These are phyloP conservation scores for Drosophila lutescens DNA, from an alignment of 2,888 invertebrate genomes.

Conservation along the genomic window DNA sequence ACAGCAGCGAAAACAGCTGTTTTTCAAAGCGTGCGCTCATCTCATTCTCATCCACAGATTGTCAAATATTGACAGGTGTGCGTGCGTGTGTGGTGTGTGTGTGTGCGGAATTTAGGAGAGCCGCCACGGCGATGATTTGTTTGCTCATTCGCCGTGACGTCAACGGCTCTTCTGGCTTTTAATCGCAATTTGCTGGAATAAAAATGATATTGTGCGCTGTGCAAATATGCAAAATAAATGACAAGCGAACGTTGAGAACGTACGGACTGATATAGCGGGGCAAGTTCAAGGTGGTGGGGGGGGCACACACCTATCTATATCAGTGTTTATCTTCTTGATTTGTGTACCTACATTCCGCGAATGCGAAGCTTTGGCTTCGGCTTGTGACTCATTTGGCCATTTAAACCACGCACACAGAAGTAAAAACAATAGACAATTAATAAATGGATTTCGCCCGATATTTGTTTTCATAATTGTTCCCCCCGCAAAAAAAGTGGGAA, in stretches of 20 bases:
- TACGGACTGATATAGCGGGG: conserved; percentile 26
- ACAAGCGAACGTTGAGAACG: background rate
- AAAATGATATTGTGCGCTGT: conserved; percentile 16
- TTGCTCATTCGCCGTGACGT: conserved; percentile 39
- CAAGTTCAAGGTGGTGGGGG: conserved; percentile 62
- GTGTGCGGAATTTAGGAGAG: conserved; percentile 22
- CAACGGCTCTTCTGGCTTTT: conserved; percentile 8
- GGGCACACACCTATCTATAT: conserved; percentile 22
- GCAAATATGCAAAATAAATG: conserved; percentile 40
- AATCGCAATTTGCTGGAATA: conserved; percentile 18
- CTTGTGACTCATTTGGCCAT: conserved; percentile 56
- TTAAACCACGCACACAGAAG: background rate
- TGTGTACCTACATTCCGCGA: conserved; percentile 6
- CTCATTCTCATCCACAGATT: conserved; percentile 22
- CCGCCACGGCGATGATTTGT: conserved; percentile 24
- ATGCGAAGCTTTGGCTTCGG: conserved; percentile 6
- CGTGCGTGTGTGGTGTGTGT: background rate
- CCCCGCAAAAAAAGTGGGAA: background rate
- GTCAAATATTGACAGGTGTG: conserved; percentile 38
- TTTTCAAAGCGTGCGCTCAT: conserved; percentile 38
- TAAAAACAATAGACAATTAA: too few species aligned
- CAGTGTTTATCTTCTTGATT: conserved; percentile 31
- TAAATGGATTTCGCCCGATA: conserved; percentile 8
- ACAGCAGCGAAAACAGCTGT: conserved; percentile 48
- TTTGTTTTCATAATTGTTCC: conserved; percentile 44